Evolutionary conservation across 2,888 invertebrate species (phyloP).

Genomic region (Coenonympha glycerion): DNA sequence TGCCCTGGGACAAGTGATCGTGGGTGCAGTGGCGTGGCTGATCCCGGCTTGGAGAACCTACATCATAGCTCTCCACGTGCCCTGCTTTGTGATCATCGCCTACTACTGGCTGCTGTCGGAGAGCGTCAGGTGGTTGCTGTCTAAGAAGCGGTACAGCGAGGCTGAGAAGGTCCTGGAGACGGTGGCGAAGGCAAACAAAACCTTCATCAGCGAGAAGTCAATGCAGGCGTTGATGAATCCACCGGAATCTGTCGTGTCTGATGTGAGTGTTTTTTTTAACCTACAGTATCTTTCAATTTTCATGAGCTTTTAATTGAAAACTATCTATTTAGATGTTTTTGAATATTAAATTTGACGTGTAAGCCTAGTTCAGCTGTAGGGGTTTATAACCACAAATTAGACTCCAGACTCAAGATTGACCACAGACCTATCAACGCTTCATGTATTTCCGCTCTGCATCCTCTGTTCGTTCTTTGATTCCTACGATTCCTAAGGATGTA

Average conservation of each 20-base stretch:
- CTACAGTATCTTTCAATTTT: too few species aligned
- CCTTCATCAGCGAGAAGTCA: slow-evolving; percentile 19
- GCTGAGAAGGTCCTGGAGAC: slow-evolving; percentile 67
- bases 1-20: slow-evolving; percentile 80
- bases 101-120: slow-evolving; percentile 80
- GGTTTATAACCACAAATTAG: too few species aligned
- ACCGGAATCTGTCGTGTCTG: neutral
- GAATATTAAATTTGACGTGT: too few species aligned
- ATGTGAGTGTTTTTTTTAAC: slow-evolving; percentile 12
- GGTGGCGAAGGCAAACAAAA: slow-evolving; percentile 20
- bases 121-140: slow-evolving; percentile 84
- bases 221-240: slow-evolving; percentile 14
- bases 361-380: too few species aligned
- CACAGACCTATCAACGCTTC: too few species aligned
- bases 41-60: slow-evolving; percentile 81
- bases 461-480: too few species aligned
- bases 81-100: slow-evolving; percentile 78
- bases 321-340: too few species aligned
- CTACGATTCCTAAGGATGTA: too few species aligned
- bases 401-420: too few species aligned
- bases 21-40: slow-evolving; percentile 80
- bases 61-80: slow-evolving; percentile 79
- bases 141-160: slow-evolving; percentile 77
- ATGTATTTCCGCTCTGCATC: too few species aligned
- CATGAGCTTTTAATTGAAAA: too few species aligned